Conservation (phyloP, 1,140 invertebrate genomes). For the Ephestia elutella region DNA sequence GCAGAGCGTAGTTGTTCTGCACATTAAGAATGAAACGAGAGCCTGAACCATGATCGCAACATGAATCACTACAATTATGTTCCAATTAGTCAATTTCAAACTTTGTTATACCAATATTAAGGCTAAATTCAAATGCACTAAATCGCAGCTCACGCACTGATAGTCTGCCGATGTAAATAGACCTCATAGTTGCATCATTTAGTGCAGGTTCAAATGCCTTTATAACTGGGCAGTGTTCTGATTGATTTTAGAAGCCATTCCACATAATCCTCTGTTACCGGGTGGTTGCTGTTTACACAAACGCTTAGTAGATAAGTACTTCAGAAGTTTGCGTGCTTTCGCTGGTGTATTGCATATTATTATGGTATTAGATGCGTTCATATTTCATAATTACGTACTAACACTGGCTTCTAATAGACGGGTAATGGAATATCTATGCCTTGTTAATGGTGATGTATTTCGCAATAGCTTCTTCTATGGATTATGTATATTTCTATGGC, state of each 20-base stretch:
- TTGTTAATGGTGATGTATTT: neutral
- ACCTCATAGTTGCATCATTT: constrained; percentile 13
- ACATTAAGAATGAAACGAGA: constrained; percentile 2
- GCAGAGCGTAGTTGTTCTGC: too few species aligned
- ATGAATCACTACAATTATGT: constrained; percentile 59
- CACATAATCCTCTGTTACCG: constrained; percentile 61
- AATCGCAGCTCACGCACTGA: neutral
- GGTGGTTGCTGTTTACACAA: constrained; percentile 66
- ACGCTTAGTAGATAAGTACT: constrained; percentile 68
- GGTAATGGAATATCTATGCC: neutral
- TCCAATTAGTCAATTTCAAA: constrained; percentile 12
- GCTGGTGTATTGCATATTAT: neutral
- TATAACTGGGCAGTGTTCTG: constrained; percentile 36
- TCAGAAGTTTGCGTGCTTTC: constrained; percentile 40
- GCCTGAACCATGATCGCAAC: constrained; percentile 13
- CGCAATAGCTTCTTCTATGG: neutral
- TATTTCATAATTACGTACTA: neutral
- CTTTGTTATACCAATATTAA: neutral
- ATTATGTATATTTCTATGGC: too few species aligned
- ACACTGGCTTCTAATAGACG: neutral
- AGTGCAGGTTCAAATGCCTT: constrained; percentile 8
- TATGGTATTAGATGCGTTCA: neutral
- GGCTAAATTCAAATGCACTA: constrained; percentile 13
- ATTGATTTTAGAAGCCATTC: constrained; percentile 69
- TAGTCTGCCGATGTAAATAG: constrained; percentile 28